Evolutionary conservation across 2,113 vertebrate genomes (phyloP).

Genomic region (Serinus canaria): DNA sequence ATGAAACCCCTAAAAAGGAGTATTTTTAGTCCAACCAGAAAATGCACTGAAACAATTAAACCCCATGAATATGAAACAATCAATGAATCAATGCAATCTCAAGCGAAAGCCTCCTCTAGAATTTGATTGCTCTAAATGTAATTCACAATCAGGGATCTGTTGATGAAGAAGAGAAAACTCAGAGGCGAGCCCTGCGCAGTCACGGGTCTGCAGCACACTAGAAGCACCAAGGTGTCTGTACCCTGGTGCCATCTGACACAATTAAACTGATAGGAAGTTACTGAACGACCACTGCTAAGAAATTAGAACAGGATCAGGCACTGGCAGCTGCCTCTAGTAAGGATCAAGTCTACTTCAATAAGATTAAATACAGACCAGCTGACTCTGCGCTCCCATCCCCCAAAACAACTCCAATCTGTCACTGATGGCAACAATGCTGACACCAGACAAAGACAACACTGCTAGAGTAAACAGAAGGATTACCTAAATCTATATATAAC

Average conservation of each 20-base stretch:
- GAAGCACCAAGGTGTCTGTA: not conserved
- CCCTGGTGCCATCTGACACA: not conserved
- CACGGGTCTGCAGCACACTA: not conserved
- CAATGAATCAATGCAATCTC: not conserved
- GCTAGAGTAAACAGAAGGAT: conserved; percentile 49
- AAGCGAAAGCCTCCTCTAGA: not conserved
- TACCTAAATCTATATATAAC: conserved; percentile 52
- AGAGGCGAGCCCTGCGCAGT: fast-evolving
- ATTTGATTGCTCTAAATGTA: not conserved
- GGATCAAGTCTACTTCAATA: conserved; percentile 24
- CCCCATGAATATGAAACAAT: not conserved
- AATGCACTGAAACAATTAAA: not conserved
- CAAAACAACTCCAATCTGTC: conserved; percentile 51
- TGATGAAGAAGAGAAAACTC: not conserved
- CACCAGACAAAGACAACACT: conserved; percentile 37
- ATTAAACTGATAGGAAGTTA: not conserved
- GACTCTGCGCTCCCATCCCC: conserved; percentile 39
- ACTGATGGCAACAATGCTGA: conserved; percentile 44
- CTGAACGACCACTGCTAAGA: not conserved
- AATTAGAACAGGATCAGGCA: conserved; percentile 30
- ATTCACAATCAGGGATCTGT: not conserved
- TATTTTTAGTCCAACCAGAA: not conserved
- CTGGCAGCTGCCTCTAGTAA: conserved; percentile 36
- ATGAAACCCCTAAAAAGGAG: not conserved
- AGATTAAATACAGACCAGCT: conserved; percentile 57